Evolutionary conservation across 2,113 vertebrate genomes (phyloP), one percentile per base, ranked within the genome.

Genomic region (Todiramphus chloris): DNA sequence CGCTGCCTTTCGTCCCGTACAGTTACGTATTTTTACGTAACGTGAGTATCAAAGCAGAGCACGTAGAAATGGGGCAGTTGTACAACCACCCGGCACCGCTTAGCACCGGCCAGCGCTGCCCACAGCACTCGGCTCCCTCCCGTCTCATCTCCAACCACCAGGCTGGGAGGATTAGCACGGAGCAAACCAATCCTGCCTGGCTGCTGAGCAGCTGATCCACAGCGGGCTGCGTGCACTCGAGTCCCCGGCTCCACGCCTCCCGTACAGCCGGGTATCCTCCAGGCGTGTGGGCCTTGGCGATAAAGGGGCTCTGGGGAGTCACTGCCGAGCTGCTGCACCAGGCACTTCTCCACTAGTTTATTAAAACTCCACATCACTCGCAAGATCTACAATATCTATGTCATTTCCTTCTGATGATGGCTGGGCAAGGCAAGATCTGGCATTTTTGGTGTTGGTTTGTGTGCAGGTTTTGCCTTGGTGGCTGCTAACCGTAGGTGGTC

Each of bases 301-400:
- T 30, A 39, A 63, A 87, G 31, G 12, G 4, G 43, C 8, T n/a
- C 25, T 33, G 3, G 59, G 41, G 41, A 51, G 77, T n/a, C 30
- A 0, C 35, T 6, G 43, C 39, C 17, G 56, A 77, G 60, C 60
- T 43, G 67, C 75, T 55, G 14, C 2, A 1, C 0, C 1, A 41
- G 14, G 46, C 87, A 10, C 21, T 33, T 51, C 16, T 8, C 8
- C 35, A 37, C 39, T 75, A 15, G 2, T 0, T 20, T 28, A 16
- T 37, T 43, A 51, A 63, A 80, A 6, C 43, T 30, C 8, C 21
- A 0, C 46, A 31, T 13, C 9, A 9, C 3, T 0, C 62, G 63
- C 7, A 2, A 0, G 16, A 37, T 6, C 44, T 59, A 14, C 37
- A 8, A 1, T 3, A 23, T 10, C 53, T 69, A 10, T 43, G 59